These are phyloP conservation scores for Phrynocephalus versicolor DNA, from an alignment of 2,113 vertebrate genomes.

Conservation along the genomic window DNA sequence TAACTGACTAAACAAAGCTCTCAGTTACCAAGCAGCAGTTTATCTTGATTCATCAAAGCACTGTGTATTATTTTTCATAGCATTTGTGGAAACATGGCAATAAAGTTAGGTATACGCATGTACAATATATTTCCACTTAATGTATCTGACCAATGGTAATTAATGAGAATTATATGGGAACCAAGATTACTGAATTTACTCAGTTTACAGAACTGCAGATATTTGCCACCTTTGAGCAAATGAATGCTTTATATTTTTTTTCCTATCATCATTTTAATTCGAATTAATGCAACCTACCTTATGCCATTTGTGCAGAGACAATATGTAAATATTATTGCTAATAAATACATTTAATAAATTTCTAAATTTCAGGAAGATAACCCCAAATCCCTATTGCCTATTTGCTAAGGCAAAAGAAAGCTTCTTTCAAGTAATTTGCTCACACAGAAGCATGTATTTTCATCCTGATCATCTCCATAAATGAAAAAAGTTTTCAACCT, in stretches of 20 bases:
- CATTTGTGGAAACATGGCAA: conserved; percentile 48
- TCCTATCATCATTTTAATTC: not conserved
- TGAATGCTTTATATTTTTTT: not conserved
- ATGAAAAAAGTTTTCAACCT: no score
- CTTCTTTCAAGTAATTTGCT: not conserved
- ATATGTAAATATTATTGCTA: not conserved
- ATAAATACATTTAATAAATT: not conserved
- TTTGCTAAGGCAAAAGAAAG: not conserved
- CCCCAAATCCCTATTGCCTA: no score
- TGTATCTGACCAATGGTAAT: not conserved
- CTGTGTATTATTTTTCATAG: conserved; percentile 40
- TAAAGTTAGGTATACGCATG: conserved; percentile 48
- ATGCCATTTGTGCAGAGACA: not conserved
- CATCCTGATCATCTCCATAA: not conserved
- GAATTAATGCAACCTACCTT: not conserved
- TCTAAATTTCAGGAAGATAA: no score
- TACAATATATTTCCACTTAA: not conserved
- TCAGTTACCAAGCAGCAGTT: conserved; percentile 31
- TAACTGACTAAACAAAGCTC: not conserved
- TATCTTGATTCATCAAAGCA: not conserved
- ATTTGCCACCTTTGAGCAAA: not conserved
- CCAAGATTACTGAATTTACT: conserved; percentile 1
- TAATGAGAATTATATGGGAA: conserved; percentile 32
- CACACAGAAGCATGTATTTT: not conserved
- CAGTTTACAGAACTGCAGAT: conserved; percentile 28